Evolutionary conservation across 2,888 invertebrate species (phyloP).

Genomic region (Strigamia crassipes): DNA sequence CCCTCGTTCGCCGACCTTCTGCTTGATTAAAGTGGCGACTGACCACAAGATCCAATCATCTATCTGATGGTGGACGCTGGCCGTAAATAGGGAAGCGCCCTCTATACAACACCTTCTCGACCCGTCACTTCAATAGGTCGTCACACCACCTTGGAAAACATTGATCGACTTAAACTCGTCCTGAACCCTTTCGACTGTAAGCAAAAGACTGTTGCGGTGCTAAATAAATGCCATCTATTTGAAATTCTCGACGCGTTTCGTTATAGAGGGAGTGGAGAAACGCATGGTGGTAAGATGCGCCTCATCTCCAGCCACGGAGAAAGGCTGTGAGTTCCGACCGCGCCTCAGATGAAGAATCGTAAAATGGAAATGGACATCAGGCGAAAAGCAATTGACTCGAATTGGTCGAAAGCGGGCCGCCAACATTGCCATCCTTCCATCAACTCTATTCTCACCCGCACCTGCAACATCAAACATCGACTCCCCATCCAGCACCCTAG

Average conservation of each 20-base stretch:
- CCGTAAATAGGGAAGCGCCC: slow-evolving; percentile 44
- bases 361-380: slow-evolving; percentile 46
- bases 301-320: slow-evolving; percentile 41
- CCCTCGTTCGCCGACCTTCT: slow-evolving; percentile 39
- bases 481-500: background rate
- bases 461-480: background rate
- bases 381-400: slow-evolving; percentile 41
- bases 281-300: slow-evolving; percentile 18
- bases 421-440: slow-evolving; percentile 16
- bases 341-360: slow-evolving; percentile 43
- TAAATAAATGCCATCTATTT: background rate
- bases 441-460: background rate
- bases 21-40: slow-evolving; percentile 47
- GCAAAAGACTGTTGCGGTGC: background rate
- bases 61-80: slow-evolving; percentile 44
- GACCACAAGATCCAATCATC: slow-evolving; percentile 47
- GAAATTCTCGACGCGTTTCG: slow-evolving; percentile 1
- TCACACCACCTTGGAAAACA: slow-evolving; percentile 15
- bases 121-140: slow-evolving; percentile 22
- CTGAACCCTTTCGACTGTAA: background rate
- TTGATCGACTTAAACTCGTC: slow-evolving; percentile 1
- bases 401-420: slow-evolving; percentile 36
- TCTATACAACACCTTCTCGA: slow-evolving; percentile 8
- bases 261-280: background rate
- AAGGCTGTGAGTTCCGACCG: slow-evolving; percentile 17